These are phyloP conservation scores for Meloidogyne floridensis DNA, from an alignment of 1,140 invertebrate genomes.

Conservation along the genomic window DNA sequence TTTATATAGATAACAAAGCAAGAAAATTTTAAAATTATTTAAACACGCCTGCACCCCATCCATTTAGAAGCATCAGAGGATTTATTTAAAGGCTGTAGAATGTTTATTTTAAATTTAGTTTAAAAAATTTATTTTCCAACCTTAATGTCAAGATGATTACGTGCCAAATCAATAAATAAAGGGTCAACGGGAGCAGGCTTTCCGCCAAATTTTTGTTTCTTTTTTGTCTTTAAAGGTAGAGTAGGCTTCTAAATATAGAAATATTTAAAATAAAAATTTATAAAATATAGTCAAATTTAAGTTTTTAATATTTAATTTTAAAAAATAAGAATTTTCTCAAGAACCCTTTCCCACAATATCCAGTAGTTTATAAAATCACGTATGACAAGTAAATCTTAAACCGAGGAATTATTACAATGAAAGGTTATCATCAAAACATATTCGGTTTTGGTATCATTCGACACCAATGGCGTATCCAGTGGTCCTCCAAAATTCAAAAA, in stretches of 20 bases:
- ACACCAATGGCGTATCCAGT: too few relatives aligned
- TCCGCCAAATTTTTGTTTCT: conserved; percentile 14
- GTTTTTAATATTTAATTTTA: too few relatives aligned
- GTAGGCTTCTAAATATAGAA: background rate
- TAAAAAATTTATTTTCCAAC: background rate
- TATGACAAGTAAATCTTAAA: too few relatives aligned
- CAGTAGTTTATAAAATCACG: too few relatives aligned
- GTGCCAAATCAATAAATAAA: conserved; percentile 46
- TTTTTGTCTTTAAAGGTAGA: conserved; percentile 13
- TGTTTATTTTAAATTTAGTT: background rate
- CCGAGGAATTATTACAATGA: too few relatives aligned
- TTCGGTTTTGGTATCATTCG: too few relatives aligned
- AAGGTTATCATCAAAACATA: too few relatives aligned
- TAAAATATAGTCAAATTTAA: too few relatives aligned
- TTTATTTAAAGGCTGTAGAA: background rate
- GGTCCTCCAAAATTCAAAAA: too few relatives aligned
- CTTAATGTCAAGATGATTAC: conserved; percentile 31
- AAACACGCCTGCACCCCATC: background rate
- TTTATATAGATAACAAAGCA: background rate
- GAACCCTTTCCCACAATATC: too few relatives aligned
- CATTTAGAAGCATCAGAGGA: background rate
- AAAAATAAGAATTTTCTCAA: too few relatives aligned
- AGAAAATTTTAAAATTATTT: background rate
- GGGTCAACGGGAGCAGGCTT: conserved; percentile 45
- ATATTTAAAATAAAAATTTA: background rate